These are phyloP conservation scores for Eretmochelys imbricata DNA, from an alignment of 2,113 vertebrate species.

Conservation along the genomic window DNA sequence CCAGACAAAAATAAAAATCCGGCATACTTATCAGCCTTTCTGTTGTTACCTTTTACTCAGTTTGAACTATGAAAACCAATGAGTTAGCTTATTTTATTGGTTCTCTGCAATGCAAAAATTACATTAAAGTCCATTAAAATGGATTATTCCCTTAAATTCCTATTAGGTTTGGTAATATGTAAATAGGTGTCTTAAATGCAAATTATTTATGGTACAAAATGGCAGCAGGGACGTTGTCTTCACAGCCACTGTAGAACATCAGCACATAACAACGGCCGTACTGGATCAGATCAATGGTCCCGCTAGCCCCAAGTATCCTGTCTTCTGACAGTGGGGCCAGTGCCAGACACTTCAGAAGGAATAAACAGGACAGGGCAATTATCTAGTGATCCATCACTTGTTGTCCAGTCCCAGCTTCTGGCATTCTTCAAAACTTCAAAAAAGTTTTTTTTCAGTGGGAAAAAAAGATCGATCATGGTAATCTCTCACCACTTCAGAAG, in stretches of 20 bases:
- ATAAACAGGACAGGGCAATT: not conserved
- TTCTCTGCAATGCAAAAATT: not conserved
- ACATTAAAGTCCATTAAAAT: not conserved
- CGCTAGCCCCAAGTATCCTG: not conserved
- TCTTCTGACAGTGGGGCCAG: not conserved
- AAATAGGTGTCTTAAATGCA: not conserved
- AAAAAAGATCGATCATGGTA: not conserved
- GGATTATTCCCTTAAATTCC: conserved; percentile 5
- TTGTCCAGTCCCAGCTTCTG: not conserved
- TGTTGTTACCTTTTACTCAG: not conserved
- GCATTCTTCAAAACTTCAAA: not conserved
- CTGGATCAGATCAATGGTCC: not conserved
- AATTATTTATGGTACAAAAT: conserved; percentile 17
- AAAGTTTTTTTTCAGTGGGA: not conserved
- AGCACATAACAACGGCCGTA: not conserved
- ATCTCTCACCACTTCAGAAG: not conserved
- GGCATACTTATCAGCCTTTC: too few species aligned
- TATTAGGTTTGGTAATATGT: not conserved
- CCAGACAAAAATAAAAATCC: not conserved
- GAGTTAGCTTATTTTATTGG: too few species aligned
- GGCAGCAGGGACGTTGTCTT: not conserved
- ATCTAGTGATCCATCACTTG: not conserved
- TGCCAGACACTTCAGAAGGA: not conserved
- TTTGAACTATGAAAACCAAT: not conserved
- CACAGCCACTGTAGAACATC: not conserved